Evolutionary conservation across 2,888 invertebrate genomes (phyloP), one percentile per base, ranked within the genome.

Genomic region (Chaetoderma sp.): DNA sequence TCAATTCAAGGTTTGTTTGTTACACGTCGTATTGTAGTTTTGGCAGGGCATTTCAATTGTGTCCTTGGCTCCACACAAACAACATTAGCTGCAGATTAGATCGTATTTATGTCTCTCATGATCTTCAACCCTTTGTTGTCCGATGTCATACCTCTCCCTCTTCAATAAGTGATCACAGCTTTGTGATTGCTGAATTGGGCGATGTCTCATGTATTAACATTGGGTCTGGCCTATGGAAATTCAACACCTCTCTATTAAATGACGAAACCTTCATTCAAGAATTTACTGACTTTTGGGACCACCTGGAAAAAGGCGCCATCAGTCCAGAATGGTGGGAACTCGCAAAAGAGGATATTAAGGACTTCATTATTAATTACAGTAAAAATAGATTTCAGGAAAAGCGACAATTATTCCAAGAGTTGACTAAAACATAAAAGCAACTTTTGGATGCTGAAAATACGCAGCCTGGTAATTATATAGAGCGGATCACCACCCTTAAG

Each of bases 41-140:
- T 60, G 4, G 60, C 36, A n/a, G 60, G 60, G 6, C 49, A 60
- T 39, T 60, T 49, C 23, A 60, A 60, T 27, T 60, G 60, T 30
- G 49, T 60, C 4, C 5, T 32, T 6, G n/a, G 32, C 44, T 5
- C n/a, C n/a, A n/a, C n/a, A n/a, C n/a, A n/a, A n/a, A n/a, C n/a
- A n/a, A n/a, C n/a, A n/a, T n/a, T n/a, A n/a, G n/a, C n/a, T n/a
- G n/a, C n/a, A n/a, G n/a, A 10, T 32, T 60, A 27, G 60, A 60
- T 32, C 27, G 60, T 16, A 25, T 60, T 33, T 60, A 44, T 32
- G 13, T 60, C 33, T 60, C 60, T 21, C 16, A 23, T 47, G 25
- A 25, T 32, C 32, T 47, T n/a, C n/a, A 13, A 13, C 13, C 8
- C 33, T 44, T 32, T 18, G 21, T 52, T 6, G 28, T 33, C 23